Base-by-base conservation (phyloP, 2,888 invertebrate genomes). In the Drosophila kambysellisi region DNA sequence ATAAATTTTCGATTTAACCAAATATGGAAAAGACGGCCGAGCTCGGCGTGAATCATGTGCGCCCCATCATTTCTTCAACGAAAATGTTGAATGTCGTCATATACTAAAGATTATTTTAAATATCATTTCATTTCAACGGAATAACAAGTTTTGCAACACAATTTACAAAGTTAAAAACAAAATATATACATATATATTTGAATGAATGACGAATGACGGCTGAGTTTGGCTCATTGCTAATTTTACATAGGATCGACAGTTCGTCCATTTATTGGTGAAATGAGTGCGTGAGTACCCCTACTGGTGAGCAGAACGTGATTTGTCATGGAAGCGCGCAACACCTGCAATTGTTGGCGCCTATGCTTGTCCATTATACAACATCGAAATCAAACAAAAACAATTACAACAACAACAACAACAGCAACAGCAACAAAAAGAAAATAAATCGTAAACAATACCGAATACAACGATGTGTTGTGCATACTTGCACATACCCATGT, bases 291-390 rank as follows among this genome's bases (percentile, higher is more conserved):
- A n/a, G 11, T 52, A 20, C 35, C 37, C 39, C 43, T 32, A 41
- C 41, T 20, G 37, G 11, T 56, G 25, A 52, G 17, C 52, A 67
- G 72, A 76, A 81, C 64, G 67, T 76, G 81, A 81, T 67, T 71
- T 72, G 48, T 58, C 33, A 58, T 71, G 70, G 50, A 68, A 69
- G 39, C 56, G 57, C 56, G 33, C 48, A 35, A 48, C 50, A 59
- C 41, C 57, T 62, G 77, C 60, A 76, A 70, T 67, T 62, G 72
- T 58, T 78, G 77, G 78, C 78, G 81, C 72, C 81, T 54, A 56
- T 65, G 58, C 35, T 75, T n/a, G 73, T 37, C 58, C 30, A 76
- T 79, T 78, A 59, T 56, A 79, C 75, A 76, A 67, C 79, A 75
- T 67, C 72, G 56, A 66, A 63, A 20, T 41, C 54, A 39, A 30